Evolutionary conservation across 2,113 vertebrate species (phyloP).

Genomic region (Colistium nudipinnis): DNA sequence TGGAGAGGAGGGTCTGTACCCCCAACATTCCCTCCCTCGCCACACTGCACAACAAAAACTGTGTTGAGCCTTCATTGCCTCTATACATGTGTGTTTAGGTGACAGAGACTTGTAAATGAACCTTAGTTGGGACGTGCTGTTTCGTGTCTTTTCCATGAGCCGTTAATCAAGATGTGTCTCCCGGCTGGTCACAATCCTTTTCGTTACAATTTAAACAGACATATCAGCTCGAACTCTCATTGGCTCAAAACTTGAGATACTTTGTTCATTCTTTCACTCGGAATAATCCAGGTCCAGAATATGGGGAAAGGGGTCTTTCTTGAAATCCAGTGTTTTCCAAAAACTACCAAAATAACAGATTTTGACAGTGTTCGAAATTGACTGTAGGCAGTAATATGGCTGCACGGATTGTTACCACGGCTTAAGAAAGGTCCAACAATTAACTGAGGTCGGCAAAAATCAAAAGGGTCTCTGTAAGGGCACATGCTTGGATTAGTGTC

Average conservation of each 20-base stretch:
- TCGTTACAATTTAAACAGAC: constrained; percentile 35
- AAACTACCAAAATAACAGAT: too few relatives aligned
- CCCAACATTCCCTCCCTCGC: background rate
- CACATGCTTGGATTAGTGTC: background rate
- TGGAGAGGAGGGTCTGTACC: background rate
- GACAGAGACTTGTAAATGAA: constrained; percentile 57
- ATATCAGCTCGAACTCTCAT: background rate
- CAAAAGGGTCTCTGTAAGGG: constrained; percentile 10
- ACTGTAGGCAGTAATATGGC: too few relatives aligned
- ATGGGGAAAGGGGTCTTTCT: too few relatives aligned
- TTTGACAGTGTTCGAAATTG: too few relatives aligned
- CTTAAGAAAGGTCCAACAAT: background rate
- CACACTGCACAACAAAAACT: background rate
- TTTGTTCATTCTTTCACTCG: background rate
- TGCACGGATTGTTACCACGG: constrained; percentile 3
- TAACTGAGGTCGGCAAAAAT: constrained; percentile 24
- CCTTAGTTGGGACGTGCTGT: constrained; percentile 6
- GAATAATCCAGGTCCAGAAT: background rate
- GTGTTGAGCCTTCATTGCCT: constrained; percentile 68
- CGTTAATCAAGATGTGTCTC: background rate
- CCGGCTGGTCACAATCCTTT: background rate
- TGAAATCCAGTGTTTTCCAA: too few relatives aligned
- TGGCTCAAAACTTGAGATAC: too few relatives aligned
- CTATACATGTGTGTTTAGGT: constrained; percentile 57
- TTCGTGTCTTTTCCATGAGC: constrained; percentile 31